Evolutionary conservation across 2,888 invertebrate species (phyloP), one percentile per base, ranked within the genome.

Genomic region (Drosophila kuntzei): DNA sequence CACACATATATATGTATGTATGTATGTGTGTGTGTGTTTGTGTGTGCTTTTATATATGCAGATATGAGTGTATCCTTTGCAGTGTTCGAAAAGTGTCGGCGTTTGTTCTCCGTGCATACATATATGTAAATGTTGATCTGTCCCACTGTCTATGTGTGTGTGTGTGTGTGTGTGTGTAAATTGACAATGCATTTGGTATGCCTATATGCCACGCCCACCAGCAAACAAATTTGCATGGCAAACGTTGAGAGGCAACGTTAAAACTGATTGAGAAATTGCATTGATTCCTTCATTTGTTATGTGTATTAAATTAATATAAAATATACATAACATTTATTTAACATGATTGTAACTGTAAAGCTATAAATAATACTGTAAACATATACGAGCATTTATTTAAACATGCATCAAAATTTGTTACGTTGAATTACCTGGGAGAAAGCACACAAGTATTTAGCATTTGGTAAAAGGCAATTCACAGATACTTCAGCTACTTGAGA

Each of bases 51-150:
- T 29, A 18, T 22, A 14, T 50, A 50, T 29, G 47, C 16, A 34
- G 12, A 5, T 54, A 32, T 44, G 5, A 55, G 62, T 55, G 59
- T 69, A 62, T 69, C 67, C 62, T 61, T 64, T 27, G 51, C 49
- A 65, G 41, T 36, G 41, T 14, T 16, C 54, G 37, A 57, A 75
- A 83, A 82, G 80, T 80, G 80, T 71, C 80, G 64, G 64, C 60
- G 64, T 50, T 71, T 83, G 57, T 70, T 50, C 37, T 54, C 59
- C 20, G 25, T 12, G 50, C 46, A 51, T 29, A 63, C 34, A 63
- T 50, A 69, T 63, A 72, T 66, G 65, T 47, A 78, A 80, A 82
- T 78, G 85, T 80, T 81, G 81, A 80, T 84, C 68, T 67, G 67
- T 36, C 29, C 53, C 39, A 55, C 39, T 62, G 43, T 41, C 29